phyloP scores from a whole-genome alignment of 2,888 invertebrate species.

The Plemyria rubiginata region DNA sequence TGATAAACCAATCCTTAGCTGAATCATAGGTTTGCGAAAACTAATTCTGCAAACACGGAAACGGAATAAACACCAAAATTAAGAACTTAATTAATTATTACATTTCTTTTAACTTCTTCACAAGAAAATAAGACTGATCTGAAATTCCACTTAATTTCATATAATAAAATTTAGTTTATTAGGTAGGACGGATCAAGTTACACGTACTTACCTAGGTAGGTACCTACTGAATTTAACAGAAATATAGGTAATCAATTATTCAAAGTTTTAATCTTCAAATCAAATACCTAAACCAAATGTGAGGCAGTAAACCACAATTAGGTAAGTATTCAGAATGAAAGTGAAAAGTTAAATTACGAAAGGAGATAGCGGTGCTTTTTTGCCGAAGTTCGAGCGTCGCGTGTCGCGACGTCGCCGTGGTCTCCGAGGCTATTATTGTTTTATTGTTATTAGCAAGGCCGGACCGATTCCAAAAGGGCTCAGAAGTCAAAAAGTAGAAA shows the following conservation, averaged over 20 bases:
- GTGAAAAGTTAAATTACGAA: slow-evolving; percentile 42
- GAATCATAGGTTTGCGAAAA: slow-evolving; percentile 26
- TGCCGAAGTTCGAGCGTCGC: slow-evolving; percentile 14
- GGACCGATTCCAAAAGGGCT: not conserved
- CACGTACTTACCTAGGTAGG: too few relatives aligned
- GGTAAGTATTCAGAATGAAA: slow-evolving; percentile 30
- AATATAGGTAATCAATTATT: not conserved
- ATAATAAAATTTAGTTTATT: too few relatives aligned
- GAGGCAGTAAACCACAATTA: slow-evolving; percentile 12
- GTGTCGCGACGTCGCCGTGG: too few relatives aligned
- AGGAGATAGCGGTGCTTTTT: slow-evolving; percentile 32
- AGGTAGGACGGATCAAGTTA: too few relatives aligned
- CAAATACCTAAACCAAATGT: not conserved
- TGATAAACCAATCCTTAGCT: slow-evolving; percentile 31
- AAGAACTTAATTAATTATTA: slow-evolving; percentile 27
- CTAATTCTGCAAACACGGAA: slow-evolving; percentile 22
- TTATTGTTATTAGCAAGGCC: slow-evolving; percentile 35
- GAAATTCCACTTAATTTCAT: too few relatives aligned
- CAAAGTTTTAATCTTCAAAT: not conserved
- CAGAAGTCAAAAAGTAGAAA: not conserved
- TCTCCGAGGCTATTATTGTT: slow-evolving; percentile 41
- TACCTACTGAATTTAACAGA: not conserved
- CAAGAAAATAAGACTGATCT: not conserved
- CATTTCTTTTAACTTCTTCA: slow-evolving; percentile 36
- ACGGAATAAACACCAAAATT: slow-evolving; percentile 27